These are phyloP conservation scores for Arothron firmamentum DNA, from an alignment of 2,113 vertebrate species.

Conservation along the genomic window DNA sequence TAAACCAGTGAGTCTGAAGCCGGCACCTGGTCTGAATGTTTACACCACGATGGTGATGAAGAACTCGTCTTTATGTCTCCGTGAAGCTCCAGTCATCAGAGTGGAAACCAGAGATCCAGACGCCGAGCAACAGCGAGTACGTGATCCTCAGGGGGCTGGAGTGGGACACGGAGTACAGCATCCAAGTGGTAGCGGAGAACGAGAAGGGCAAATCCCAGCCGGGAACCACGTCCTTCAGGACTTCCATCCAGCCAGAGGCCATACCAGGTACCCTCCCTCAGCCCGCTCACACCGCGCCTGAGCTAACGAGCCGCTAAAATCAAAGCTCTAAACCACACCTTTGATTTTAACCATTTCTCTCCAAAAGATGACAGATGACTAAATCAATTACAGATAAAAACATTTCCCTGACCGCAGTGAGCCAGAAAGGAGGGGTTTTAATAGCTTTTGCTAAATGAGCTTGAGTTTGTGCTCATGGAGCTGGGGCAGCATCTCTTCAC, in stretches of 20 bases:
- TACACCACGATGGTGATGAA: neutral
- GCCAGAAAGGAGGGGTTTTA: constrained; percentile 45
- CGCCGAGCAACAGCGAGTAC: constrained; percentile 83
- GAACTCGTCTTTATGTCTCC: constrained; percentile 1
- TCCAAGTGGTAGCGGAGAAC: constrained; percentile 92
- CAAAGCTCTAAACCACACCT: constrained; percentile 34
- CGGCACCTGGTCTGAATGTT: neutral
- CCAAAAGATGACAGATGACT: constrained; percentile 43
- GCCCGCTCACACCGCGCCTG: constrained; percentile 5
- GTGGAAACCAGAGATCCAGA: constrained; percentile 91
- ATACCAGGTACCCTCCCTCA: constrained; percentile 85
- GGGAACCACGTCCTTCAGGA: constrained; percentile 82
- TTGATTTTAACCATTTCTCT: constrained; percentile 27
- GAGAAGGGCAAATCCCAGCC: constrained; percentile 89
- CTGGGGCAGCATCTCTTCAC: constrained; percentile 46
- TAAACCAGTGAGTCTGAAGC: constrained; percentile 86
- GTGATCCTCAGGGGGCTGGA: constrained; percentile 83
- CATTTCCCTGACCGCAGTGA: constrained; percentile 28
- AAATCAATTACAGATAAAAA: constrained; percentile 41
- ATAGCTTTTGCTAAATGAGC: constrained; percentile 51
- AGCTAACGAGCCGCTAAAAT: constrained; percentile 51
- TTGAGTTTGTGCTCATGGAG: constrained; percentile 60
- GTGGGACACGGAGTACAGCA: constrained; percentile 91
- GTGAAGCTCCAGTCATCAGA: constrained; percentile 77
- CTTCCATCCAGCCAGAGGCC: constrained; percentile 82